These are phyloP conservation scores for Toxotes lorentzi DNA, from an alignment of 2,797 vertebrate genomes.

Conservation along the genomic window DNA sequence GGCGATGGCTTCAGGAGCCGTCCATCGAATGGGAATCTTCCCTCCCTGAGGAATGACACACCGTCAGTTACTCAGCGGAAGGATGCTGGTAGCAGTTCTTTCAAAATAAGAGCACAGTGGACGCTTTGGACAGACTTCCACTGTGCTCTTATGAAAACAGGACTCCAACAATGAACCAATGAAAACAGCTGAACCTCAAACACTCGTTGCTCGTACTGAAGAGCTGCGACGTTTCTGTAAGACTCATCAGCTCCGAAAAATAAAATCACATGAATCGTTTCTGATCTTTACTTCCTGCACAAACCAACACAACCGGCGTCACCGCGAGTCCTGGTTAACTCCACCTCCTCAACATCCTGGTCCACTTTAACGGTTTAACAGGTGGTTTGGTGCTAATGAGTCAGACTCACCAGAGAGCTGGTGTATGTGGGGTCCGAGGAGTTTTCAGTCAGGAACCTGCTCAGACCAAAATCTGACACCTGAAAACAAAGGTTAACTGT, in stretches of 20 bases:
- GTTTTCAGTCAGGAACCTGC: slow-evolving; percentile 88
- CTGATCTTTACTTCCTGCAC: too few relatives aligned
- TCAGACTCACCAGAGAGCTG: slow-evolving; percentile 84
- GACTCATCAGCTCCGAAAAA: too few relatives aligned
- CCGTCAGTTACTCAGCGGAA: background rate
- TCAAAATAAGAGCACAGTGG: slow-evolving; percentile 22
- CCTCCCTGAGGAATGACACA: slow-evolving; percentile 61
- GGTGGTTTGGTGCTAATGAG: too few relatives aligned
- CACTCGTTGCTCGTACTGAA: too few relatives aligned
- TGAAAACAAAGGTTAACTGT: slow-evolving; percentile 43
- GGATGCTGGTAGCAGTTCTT: background rate
- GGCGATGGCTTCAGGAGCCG: slow-evolving; percentile 85
- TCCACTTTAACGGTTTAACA: too few relatives aligned
- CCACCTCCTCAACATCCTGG: too few relatives aligned
- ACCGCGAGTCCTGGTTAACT: too few relatives aligned
- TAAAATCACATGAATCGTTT: too few relatives aligned
- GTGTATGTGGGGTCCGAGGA: slow-evolving; percentile 90
- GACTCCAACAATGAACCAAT: too few relatives aligned
- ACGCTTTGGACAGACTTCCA: background rate
- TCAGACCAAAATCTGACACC: slow-evolving; percentile 89
- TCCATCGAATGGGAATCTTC: slow-evolving; percentile 78
- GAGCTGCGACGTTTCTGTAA: too few relatives aligned
- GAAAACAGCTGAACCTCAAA: background rate
- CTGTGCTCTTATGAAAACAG: too few relatives aligned
- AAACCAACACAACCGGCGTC: too few relatives aligned